phyloP scores from a whole-genome alignment of 2,888 invertebrate species.

The Thereva nobilitata region DNA sequence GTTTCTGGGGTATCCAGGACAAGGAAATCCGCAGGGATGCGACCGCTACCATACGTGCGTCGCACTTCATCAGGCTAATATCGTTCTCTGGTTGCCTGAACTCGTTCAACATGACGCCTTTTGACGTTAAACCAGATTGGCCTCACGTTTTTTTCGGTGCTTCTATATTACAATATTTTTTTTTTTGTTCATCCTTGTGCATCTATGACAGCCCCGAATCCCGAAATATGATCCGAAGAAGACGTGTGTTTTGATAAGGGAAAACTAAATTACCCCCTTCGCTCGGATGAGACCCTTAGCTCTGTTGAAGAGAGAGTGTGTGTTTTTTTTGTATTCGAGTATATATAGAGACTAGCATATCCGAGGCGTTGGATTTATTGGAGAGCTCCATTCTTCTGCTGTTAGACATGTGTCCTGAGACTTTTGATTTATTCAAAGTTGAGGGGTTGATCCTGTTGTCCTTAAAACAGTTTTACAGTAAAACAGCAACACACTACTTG shows the following conservation, averaged over 20 bases:
- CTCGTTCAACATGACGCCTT: too few species aligned
- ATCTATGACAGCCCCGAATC: conserved; percentile 23
- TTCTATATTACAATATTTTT: too few species aligned
- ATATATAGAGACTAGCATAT: neutral
- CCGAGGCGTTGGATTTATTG: conserved; percentile 36
- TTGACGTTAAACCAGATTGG: too few species aligned
- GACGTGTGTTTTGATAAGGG: conserved; percentile 34
- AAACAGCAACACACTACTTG: too few species aligned
- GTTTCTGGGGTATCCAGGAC: neutral
- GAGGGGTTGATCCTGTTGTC: conserved; percentile 9
- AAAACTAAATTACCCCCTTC: conserved; percentile 35
- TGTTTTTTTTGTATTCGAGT: too few species aligned
- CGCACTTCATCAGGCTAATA: conserved; percentile 37
- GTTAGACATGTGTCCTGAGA: conserved; percentile 26
- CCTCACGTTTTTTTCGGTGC: too few species aligned
- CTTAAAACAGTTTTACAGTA: conserved; percentile 25
- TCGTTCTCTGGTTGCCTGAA: conserved; percentile 4
- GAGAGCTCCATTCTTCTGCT: conserved; percentile 8
- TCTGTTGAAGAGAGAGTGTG: too few species aligned
- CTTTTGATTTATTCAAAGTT: conserved; percentile 32
- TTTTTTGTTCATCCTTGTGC: neutral
- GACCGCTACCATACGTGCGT: conserved; percentile 6
- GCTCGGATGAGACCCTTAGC: conserved; percentile 16
- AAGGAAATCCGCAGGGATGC: too few species aligned
- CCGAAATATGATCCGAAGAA: conserved; percentile 20